These are phyloP conservation scores for Haplochromis burtoni DNA, from an alignment of 2,113 vertebrate species.

Conservation along the genomic window DNA sequence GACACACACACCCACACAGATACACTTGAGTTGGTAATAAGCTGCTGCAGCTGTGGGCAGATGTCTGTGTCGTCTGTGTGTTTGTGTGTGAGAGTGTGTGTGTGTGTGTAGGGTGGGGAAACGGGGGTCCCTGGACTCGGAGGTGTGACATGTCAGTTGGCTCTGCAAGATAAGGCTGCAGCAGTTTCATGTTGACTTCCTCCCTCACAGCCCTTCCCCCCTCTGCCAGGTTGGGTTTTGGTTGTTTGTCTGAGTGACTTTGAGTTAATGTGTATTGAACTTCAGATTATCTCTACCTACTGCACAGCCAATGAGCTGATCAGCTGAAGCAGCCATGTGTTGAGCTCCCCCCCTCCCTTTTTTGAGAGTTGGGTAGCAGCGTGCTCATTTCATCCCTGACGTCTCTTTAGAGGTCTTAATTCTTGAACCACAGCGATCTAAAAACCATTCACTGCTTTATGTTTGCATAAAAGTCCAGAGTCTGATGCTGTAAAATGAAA, in stretches of 20 bases:
- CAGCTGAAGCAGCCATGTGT: neutral
- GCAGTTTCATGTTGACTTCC: slow-evolving; percentile 52
- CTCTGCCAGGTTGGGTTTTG: neutral
- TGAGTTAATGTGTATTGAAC: neutral
- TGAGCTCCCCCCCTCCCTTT: neutral
- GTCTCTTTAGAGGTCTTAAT: neutral
- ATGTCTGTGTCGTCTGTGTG: neutral
- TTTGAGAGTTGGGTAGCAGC: neutral
- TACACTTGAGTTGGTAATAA: neutral
- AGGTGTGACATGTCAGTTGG: slow-evolving; percentile 64
- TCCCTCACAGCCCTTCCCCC: neutral
- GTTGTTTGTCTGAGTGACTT: neutral
- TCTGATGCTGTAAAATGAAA: slow-evolving; percentile 37
- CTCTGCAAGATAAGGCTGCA: slow-evolving; percentile 50
- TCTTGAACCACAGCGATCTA: neutral
- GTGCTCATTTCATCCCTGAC: neutral
- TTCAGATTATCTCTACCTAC: neutral
- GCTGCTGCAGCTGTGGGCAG: slow-evolving; percentile 29
- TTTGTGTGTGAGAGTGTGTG: neutral
- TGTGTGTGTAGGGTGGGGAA: neutral
- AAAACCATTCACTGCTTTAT: neutral
- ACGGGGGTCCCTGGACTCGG: slow-evolving; percentile 4
- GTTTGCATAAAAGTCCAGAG: neutral
- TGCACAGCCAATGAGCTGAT: neutral
- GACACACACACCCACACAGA: neutral